These are phyloP conservation scores for Archaeoteleia sp. DNA, from an alignment of 2,888 invertebrate species.

Conservation along the genomic window DNA sequence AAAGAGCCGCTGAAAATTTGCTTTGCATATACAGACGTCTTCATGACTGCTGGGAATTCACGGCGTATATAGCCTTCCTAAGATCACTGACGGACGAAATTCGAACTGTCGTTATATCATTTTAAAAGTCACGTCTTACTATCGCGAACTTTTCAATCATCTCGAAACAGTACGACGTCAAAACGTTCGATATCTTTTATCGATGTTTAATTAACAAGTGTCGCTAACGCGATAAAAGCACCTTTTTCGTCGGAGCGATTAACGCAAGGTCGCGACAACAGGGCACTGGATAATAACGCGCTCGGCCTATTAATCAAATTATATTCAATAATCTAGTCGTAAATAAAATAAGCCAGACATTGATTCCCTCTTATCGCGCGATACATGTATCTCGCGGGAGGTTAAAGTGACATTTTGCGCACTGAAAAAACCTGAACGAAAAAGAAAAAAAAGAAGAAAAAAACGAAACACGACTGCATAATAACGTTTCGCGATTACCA, in stretches of 20 bases:
- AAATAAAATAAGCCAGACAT: constrained; percentile 9
- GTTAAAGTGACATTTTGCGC: constrained; percentile 40
- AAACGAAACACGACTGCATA: constrained; percentile 27
- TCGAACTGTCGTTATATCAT: constrained; percentile 11
- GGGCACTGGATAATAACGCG: constrained; percentile 1
- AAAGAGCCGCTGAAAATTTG: constrained; percentile 59
- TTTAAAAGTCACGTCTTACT: background rate
- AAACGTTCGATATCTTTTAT: background rate
- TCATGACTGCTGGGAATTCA: constrained; percentile 58
- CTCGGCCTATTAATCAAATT: constrained; percentile 12
- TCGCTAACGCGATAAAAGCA: background rate
- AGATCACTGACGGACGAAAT: constrained; percentile 26
- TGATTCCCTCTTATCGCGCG: constrained; percentile 35
- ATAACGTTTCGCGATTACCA: constrained; percentile 42
- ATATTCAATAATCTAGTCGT: constrained; percentile 33
- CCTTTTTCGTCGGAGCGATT: background rate
- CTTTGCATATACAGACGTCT: constrained; percentile 57
- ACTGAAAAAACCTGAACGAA: no score
- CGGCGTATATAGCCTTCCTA: constrained; percentile 16
- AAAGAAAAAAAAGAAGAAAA: no score
- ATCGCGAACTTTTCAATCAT: no score
- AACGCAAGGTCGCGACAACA: background rate
- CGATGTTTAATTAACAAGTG: background rate
- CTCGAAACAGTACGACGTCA: no score
- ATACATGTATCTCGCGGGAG: constrained; percentile 42